Evolutionary conservation across 1,140 invertebrate species (phyloP).

Genomic region (Formica selysi): DNA sequence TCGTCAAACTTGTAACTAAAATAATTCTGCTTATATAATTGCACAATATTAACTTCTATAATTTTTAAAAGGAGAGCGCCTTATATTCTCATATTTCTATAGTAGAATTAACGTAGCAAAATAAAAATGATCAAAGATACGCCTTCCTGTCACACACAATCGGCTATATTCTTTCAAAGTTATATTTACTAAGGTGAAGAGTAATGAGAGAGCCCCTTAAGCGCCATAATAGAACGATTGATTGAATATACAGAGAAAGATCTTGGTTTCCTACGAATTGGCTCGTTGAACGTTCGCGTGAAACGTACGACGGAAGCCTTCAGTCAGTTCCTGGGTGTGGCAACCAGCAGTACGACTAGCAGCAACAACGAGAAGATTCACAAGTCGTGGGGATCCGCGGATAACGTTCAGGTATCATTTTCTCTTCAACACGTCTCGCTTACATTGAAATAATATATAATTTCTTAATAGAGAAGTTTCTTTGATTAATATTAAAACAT

Average conservation of each 20-base stretch:
- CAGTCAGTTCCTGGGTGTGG: slow-evolving; percentile 94
- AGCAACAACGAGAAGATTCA: slow-evolving; percentile 89
- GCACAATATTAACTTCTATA: background rate
- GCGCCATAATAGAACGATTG: slow-evolving; percentile 63
- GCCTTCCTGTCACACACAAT: background rate
- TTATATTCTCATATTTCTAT: background rate
- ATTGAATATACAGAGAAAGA: slow-evolving; percentile 90
- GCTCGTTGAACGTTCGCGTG: slow-evolving; percentile 95
- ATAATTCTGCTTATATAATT: slow-evolving; percentile 12
- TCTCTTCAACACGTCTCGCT: background rate
- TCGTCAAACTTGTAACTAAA: background rate
- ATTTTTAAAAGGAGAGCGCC: background rate
- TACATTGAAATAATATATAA: slow-evolving; percentile 32
- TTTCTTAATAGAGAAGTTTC: slow-evolving; percentile 31
- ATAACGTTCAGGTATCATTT: slow-evolving; percentile 91
- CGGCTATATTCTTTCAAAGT: slow-evolving; percentile 15
- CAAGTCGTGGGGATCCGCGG: slow-evolving; percentile 95
- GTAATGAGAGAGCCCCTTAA: background rate
- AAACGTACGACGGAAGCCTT: slow-evolving; percentile 96
- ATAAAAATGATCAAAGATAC: slow-evolving; percentile 7
- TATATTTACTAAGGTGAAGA: slow-evolving; percentile 15
- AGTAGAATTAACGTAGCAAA: slow-evolving; percentile 1
- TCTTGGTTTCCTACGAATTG: slow-evolving; percentile 95
- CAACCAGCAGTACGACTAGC: slow-evolving; percentile 85
- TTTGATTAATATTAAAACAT: background rate